Evolutionary conservation across 2,888 invertebrate genomes (phyloP).

Genomic region (Harpalus rubripes): DNA sequence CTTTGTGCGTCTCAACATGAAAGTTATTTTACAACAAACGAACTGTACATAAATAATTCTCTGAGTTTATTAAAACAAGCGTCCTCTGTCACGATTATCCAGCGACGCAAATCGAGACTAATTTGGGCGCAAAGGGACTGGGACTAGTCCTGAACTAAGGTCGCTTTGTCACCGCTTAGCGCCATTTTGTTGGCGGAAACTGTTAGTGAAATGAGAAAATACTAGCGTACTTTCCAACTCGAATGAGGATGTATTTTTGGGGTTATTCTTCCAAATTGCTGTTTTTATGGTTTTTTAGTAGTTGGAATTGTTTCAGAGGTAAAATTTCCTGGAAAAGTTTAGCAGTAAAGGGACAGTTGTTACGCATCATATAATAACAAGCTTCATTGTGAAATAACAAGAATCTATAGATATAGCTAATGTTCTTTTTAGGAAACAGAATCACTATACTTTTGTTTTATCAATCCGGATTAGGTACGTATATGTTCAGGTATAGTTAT

Average conservation of each 20-base stretch:
- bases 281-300: not conserved
- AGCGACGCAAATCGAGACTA: slow-evolving; percentile 13
- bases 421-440: not conserved
- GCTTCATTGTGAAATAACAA: not conserved
- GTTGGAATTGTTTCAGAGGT: not conserved
- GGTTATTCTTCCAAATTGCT: not conserved
- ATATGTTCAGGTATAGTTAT: too few species aligned
- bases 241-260: slow-evolving; percentile 10
- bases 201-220: slow-evolving; percentile 19
- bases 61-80: slow-evolving; percentile 12
- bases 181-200: not conserved
- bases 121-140: slow-evolving; percentile 4
- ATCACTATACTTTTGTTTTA: not conserved
- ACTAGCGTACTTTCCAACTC: slow-evolving; percentile 7
- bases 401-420: not conserved
- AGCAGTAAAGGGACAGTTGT: not conserved
- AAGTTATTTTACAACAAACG: slow-evolving; percentile 35
- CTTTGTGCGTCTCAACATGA: slow-evolving; percentile 23
- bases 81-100: not conserved
- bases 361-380: not conserved
- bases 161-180: slow-evolving; percentile 24
- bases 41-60: slow-evolving; percentile 13
- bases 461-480: too few species aligned
- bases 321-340: not conserved
- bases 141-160: not conserved